These are phyloP conservation scores for Thamnophis sirtalis DNA, from an alignment of 2,113 vertebrate genomes.

Conservation along the genomic window DNA sequence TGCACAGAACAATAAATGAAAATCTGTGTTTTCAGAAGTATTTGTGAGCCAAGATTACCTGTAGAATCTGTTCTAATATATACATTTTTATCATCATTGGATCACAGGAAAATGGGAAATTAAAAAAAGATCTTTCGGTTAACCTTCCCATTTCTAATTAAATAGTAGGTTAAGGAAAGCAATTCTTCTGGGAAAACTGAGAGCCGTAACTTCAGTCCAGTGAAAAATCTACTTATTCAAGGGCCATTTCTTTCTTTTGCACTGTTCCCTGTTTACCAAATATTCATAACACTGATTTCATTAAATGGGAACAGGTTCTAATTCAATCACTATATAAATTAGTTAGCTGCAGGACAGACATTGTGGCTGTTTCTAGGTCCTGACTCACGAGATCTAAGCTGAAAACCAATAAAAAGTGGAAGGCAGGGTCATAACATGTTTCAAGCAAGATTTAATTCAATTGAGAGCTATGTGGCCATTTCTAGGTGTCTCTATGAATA, in stretches of 20 bases:
- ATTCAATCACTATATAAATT: background rate
- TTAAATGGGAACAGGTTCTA: background rate
- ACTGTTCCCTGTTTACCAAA: background rate
- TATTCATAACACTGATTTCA: background rate
- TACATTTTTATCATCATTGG: background rate
- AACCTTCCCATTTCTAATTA: background rate
- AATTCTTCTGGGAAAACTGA: background rate
- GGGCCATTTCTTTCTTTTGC: background rate
- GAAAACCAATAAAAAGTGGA: background rate
- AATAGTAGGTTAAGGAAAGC: background rate
- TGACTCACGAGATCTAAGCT: background rate
- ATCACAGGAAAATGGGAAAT: background rate
- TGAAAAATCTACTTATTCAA: background rate
- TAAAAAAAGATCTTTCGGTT: background rate
- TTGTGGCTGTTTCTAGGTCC: background rate
- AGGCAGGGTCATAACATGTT: background rate
- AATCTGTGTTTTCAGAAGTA: background rate
- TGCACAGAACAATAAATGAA: background rate
- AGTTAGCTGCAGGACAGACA: background rate
- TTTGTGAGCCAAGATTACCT: background rate
- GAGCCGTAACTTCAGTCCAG: background rate
- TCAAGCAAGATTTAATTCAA: background rate
- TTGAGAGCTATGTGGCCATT: too few species aligned
- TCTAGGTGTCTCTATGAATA: background rate
- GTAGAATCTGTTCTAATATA: background rate